These are phyloP conservation scores for Cartodere bifasciata DNA, from an alignment of 2,888 invertebrate species.

Conservation along the genomic window DNA sequence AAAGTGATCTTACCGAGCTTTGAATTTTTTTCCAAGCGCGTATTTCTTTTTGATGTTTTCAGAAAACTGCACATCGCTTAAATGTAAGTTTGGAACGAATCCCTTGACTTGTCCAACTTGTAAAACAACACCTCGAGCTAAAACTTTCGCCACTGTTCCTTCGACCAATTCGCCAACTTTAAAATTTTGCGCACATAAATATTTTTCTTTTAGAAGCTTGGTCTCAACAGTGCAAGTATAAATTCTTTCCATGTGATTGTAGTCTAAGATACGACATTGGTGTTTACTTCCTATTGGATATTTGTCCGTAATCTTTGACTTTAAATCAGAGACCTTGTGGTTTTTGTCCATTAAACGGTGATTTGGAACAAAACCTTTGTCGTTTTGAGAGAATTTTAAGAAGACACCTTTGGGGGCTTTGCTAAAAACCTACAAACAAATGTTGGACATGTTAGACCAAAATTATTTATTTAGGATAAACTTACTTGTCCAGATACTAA, in stretches of 20 bases:
- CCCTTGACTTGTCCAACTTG: constrained; percentile 43
- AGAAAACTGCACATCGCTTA: constrained; percentile 38
- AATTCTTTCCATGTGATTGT: constrained; percentile 49
- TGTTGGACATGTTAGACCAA: background rate
- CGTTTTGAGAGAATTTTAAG: constrained; percentile 22
- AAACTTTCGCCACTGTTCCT: constrained; percentile 38
- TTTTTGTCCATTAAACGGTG: constrained; percentile 24
- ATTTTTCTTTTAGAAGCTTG: constrained; percentile 40
- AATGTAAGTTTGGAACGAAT: constrained; percentile 44
- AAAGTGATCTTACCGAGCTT: constrained; percentile 35
- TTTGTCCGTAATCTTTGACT: constrained; percentile 36
- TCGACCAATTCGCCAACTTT: constrained; percentile 42
- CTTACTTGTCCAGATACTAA: constrained; percentile 38
- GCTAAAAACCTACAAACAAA: constrained; percentile 19
- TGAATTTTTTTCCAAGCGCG: constrained; percentile 41
- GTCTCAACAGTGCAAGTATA: constrained; percentile 57
- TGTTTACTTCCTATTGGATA: constrained; percentile 38
- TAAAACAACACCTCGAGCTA: constrained; percentile 38
- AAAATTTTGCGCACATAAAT: constrained; percentile 41
- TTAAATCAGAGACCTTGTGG: constrained; percentile 31
- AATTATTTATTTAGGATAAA: constrained; percentile 12
- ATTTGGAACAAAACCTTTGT: constrained; percentile 28
- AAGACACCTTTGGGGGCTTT: constrained; percentile 23
- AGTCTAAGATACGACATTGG: constrained; percentile 47
- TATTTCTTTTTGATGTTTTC: constrained; percentile 38